Base-by-base conservation (phyloP, 2,113 vertebrate genomes). In the Cepphus grylle region DNA sequence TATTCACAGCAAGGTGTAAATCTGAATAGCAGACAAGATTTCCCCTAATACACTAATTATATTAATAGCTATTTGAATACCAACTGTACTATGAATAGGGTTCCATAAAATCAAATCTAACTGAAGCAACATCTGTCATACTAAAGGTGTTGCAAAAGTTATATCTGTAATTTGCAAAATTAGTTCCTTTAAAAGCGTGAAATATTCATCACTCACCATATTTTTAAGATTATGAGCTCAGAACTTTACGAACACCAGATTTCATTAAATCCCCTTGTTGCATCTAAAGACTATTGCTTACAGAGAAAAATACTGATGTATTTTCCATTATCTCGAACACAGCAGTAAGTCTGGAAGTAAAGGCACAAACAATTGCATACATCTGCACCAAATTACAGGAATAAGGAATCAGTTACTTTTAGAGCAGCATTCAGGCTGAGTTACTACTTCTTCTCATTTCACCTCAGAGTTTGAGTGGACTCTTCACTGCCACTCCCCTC, bases 121-220 rank as follows among this genome's bases (percentile, higher is more conserved):
- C 56, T 42, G 49, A 90, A 94, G 74, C 32, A 86, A 82, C 84
- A 89, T 73, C 88, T 94, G 91, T n/a, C 61, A 59, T n/a, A 86
- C 38, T 83, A 74, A 96, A 94, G 49, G 34, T 88, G 45, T 42
- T 13, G 4, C 29, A 94, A 77, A 92, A 93, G 86, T 55, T 23
- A 1, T 15, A 72, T 6, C 78, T 49, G 38, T 56, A 86, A 96
- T 96, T 96, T 86, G 69, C 47, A 93, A 92, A 80, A 94, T 81
- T 66, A 70, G 9, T 58, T 61, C 76, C 47, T 80, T 95, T 86
- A 42, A 26, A 93, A 90, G 42, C 11, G 15, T 56, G 65, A 93
- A 92, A 83, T 90, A 81, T 23, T 70, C 79, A 80, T 56, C 0
- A 0, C 25, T 87, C 71, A 38, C 67, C 55, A 6, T 29, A 47